Conservation (phyloP, 2,113 vertebrate genomes). For the Xenus cinereus region DNA sequence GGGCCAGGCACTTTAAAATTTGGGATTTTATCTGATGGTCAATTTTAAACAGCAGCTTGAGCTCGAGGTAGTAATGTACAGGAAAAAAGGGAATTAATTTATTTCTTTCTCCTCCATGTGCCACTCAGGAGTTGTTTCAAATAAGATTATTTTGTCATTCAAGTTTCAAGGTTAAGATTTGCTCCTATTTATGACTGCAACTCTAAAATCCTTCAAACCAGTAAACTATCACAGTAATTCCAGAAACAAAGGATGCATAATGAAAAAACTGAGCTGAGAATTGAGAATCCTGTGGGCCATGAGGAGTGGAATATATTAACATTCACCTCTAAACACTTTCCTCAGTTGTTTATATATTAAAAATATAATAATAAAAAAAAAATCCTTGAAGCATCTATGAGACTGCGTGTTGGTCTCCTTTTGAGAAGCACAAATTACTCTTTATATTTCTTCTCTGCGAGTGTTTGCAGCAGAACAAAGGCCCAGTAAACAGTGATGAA, state of each 20-base stretch:
- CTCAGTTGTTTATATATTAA: constrained; percentile 7
- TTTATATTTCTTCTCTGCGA: constrained; percentile 61
- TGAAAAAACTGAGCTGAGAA: constrained; percentile 58
- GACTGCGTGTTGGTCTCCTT: constrained; percentile 47
- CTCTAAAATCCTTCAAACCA: constrained; percentile 60
- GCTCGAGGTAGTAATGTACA: not conserved
- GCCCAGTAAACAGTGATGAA: constrained; percentile 58
- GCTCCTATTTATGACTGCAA: constrained; percentile 42
- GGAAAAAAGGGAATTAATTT: constrained; percentile 20
- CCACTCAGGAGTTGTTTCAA: constrained; percentile 42
- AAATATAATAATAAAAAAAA: constrained; percentile 12
- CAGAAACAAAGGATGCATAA: constrained; percentile 57
- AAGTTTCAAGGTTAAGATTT: constrained; percentile 63
- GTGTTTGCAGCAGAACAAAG: constrained; percentile 69
- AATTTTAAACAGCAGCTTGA: constrained; percentile 11
- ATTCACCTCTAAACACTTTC: constrained; percentile 51
- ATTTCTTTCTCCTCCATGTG: not conserved
- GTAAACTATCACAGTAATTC: constrained; percentile 60
- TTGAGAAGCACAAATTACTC: constrained; percentile 66
- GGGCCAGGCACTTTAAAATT: not conserved
- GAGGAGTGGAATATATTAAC: constrained; percentile 51
- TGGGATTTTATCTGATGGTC: not conserved
- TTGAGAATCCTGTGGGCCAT: constrained; percentile 37
- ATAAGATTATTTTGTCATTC: constrained; percentile 60
- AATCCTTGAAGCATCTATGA: constrained; percentile 51